These are phyloP conservation scores for Tupaia chinensis DNA, from an alignment of 2,113 vertebrate species.

Conservation along the genomic window DNA sequence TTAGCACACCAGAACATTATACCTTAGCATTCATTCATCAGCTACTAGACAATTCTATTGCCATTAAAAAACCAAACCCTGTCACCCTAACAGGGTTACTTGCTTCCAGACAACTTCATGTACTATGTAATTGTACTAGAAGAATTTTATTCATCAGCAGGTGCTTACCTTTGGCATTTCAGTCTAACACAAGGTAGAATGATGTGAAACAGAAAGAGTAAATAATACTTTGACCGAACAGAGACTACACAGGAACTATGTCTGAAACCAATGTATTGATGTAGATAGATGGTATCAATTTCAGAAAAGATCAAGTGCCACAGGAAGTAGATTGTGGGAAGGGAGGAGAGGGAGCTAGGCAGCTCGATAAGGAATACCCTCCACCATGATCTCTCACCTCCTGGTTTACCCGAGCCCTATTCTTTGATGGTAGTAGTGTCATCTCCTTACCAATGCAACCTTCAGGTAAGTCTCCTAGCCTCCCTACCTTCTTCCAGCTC, in stretches of 20 bases:
- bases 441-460: neutral
- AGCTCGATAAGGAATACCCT: accelerated
- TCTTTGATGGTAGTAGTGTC: neutral
- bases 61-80: neutral
- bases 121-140: neutral
- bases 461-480: neutral
- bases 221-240: neutral
- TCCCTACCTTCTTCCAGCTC: neutral
- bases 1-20: neutral
- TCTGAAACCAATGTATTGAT: neutral
- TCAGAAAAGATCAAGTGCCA: neutral
- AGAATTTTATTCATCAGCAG: neutral
- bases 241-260: neutral
- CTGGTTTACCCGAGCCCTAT: neutral
- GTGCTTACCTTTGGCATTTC: neutral
- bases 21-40: neutral
- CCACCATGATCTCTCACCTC: neutral
- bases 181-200: neutral
- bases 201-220: conserved; percentile 6
- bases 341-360: neutral
- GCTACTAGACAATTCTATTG: neutral
- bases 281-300: neutral
- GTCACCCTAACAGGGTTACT: neutral
- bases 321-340: neutral
- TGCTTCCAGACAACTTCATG: neutral